Evolutionary conservation across 2,113 vertebrate genomes (phyloP), one percentile per base, ranked within the genome.

Genomic region (Atherinomorus stipes): DNA sequence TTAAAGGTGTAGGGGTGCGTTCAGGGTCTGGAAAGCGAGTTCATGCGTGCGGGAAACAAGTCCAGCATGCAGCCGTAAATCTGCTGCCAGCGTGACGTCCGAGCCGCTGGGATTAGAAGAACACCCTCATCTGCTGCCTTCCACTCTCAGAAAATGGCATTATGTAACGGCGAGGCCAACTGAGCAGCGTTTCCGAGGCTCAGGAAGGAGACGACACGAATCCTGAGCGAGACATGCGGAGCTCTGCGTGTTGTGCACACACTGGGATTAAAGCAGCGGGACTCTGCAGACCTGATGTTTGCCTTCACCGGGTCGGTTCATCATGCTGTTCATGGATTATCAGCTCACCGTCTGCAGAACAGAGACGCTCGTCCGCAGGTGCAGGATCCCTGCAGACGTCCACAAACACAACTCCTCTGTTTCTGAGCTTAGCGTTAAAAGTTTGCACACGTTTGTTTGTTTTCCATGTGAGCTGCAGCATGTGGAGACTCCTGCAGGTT

Each of bases 61-160:
- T 5, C 40, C 5, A 16, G 15, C 2, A 2, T 2, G 40, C 40
- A 16, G 40, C 13, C 1, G 59, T 34, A 69, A 66, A 63, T 21
- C 38, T 31, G 65, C 13, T 16, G 51, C 59, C 57, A 23, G 38
- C 22, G 75, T 22, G 64, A 59, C 3, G n/a, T 38, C 45, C 15
- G 66, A 45, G 49, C 57, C 9, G 2, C 7, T 34, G 42, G 86
- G 90, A 93, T 92, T 90, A 93, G 47, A 57, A 74, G 70, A 60
- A 81, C 44, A 89, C 83, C 62, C 83, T 82, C 76, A 90, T 91
- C 85, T 89, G 86, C 62, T 87, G 78, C 57, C 58, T 79, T 67
- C 60, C 66, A 81, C 64, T 90, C 81, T 89, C 85, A 81, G 65
- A 85, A 85, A 91, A 88, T 90, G 88, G 77, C 40, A 57, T 91